Conservation (phyloP, 2,113 vertebrate genomes). For the Neoarius graeffei region DNA sequence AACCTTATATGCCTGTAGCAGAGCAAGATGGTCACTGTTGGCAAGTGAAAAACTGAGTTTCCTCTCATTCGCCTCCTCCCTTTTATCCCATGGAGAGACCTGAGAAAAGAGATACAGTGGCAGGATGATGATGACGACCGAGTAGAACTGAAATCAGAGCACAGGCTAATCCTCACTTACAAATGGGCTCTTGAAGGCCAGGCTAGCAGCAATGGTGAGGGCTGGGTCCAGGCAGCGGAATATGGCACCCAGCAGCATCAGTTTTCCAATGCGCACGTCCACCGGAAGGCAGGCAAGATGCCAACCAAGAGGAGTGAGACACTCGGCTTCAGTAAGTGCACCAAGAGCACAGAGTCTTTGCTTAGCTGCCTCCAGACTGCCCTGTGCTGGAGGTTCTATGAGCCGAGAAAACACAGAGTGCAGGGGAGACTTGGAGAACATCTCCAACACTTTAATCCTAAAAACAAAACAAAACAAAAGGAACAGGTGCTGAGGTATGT, state of each 20-base stretch:
- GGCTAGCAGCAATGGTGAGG: conserved; percentile 93
- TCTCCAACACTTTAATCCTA: conserved; percentile 94
- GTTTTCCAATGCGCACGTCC: conserved; percentile 94
- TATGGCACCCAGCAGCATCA: conserved; percentile 95
- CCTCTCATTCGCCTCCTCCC: conserved; percentile 91
- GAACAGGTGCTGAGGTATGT: background rate
- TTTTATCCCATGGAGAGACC: conserved; percentile 96
- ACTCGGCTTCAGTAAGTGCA: conserved; percentile 84
- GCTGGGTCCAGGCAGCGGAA: conserved; percentile 96
- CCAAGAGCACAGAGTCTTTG: conserved; percentile 87
- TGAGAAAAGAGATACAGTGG: conserved; percentile 45
- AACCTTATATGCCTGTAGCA: conserved; percentile 92
- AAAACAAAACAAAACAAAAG: background rate
- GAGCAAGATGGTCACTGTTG: conserved; percentile 91
- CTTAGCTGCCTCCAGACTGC: conserved; percentile 84
- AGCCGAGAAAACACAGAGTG: conserved; percentile 87
- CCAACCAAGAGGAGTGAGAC: conserved; percentile 91
- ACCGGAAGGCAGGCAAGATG: conserved; percentile 95
- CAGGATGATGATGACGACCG: background rate
- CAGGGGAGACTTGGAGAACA: conserved; percentile 82
- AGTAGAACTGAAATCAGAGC: background rate
- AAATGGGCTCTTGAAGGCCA: conserved; percentile 95
- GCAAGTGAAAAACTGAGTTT: conserved; percentile 88
- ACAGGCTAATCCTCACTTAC: conserved; percentile 71
- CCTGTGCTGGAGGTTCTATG: conserved; percentile 83